A percentile compares a stretch with the other conserved stretches of the same genome.
phyloP scores from a whole-genome alignment of 2,113 vertebrate species.

The Agelaius tricolor region DNA sequence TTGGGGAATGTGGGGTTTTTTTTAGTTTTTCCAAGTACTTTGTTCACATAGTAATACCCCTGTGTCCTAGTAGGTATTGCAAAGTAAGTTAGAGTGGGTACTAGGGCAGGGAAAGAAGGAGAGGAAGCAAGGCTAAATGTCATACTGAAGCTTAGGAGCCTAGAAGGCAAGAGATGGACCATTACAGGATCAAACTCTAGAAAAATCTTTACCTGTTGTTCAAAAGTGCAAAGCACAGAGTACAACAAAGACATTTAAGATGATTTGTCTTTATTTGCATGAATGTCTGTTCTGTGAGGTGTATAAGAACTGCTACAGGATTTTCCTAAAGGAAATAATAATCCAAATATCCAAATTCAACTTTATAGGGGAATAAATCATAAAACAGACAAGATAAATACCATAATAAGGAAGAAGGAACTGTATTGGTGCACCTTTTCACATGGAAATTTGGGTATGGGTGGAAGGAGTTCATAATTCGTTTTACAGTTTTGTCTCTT shows the following conservation, averaged over 20 bases:
- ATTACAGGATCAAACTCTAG: neutral
- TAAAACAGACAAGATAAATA: neutral
- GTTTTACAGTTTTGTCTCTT: neutral
- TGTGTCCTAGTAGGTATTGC: slow-evolving; percentile 21
- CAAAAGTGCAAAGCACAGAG: neutral
- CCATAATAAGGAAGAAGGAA: neutral
- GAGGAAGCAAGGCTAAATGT: neutral
- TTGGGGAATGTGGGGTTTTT: neutral
- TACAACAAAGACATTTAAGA: neutral
- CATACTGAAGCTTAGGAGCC: slow-evolving; percentile 4
- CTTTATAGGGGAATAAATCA: neutral
- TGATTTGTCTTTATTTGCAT: neutral
- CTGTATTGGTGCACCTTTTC: neutral
- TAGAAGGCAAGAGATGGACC: neutral
- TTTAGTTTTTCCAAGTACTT: slow-evolving; percentile 17
- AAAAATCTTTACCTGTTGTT: slow-evolving; percentile 2
- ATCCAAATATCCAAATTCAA: neutral
- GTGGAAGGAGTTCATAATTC: neutral
- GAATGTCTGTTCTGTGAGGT: neutral
- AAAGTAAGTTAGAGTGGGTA: neutral
- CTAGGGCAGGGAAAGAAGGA: neutral
- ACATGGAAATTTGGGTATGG: neutral
- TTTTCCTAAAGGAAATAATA: neutral
- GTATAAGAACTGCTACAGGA: neutral
- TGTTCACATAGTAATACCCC: neutral